Percentiles rank a stretch among this genome's conserved stretches.
These are phyloP conservation scores for Odocoileus virginianus DNA, from an alignment of 2,113 vertebrate species.

Conservation along the genomic window DNA sequence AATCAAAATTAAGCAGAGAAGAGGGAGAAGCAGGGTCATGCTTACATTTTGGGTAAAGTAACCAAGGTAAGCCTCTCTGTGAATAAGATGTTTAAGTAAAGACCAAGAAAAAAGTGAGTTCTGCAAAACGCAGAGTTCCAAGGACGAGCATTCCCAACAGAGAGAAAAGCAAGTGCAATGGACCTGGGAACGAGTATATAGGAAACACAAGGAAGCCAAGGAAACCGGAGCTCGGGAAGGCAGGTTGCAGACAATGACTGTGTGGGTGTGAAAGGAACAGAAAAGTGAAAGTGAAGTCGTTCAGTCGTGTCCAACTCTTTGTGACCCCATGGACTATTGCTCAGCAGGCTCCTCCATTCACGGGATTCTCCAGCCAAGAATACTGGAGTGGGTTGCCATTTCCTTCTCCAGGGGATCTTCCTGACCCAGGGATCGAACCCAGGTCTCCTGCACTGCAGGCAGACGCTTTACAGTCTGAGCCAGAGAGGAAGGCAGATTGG, in stretches of 20 bases:
- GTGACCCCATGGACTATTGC: neutral
- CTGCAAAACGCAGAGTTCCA: neutral
- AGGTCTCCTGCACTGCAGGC: rapidly evolving
- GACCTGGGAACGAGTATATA: neutral
- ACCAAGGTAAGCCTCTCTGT: neutral
- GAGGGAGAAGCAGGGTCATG: neutral
- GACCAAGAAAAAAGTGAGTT: neutral
- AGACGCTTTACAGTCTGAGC: neutral
- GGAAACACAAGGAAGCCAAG: neutral
- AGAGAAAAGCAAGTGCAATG: neutral
- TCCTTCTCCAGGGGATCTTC: neutral
- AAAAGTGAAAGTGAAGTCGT: neutral
- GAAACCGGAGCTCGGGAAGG: neutral
- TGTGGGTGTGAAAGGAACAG: neutral
- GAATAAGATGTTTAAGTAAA: neutral
- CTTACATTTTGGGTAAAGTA: neutral
- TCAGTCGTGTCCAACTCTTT: neutral
- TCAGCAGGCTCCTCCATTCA: neutral
- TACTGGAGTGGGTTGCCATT: neutral
- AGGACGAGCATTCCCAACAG: neutral
- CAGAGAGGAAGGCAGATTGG: neutral
- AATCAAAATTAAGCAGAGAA: neutral
- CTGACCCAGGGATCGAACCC: neutral
- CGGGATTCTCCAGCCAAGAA: neutral
- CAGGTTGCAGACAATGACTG: neutral